Evolutionary conservation across 1,140 invertebrate genomes (phyloP), one percentile per base, ranked within the genome.

Genomic region (Heterodera schachtii): DNA sequence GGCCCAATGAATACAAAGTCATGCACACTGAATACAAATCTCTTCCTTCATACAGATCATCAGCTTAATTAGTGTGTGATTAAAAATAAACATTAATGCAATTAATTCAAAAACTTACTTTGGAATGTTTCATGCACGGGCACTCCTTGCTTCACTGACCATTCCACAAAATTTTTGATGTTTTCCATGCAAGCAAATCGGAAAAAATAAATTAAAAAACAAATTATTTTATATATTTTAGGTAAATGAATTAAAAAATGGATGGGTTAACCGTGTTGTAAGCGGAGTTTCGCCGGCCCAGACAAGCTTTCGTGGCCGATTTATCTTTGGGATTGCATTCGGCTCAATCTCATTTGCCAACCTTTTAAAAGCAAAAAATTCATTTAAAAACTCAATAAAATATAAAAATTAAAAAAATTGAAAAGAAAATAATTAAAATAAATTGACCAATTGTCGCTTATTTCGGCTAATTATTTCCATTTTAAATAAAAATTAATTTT

Each of bases 151-250:
- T 92, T 92, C 94, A 13, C 93, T 57, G 94, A 94, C 11, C 93
- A 93, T 86, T 94, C 94, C 78, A 98, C 91, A 91, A 98, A 98
- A 5, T 93, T 93, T 87, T 97, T 96, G 82, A 98, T 98, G 90
- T 98, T 98, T 91, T 98, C 96, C 96, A 98, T 98, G 90, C 95
- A 96, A 89, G 94, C 94, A 79, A 98, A 91, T 91, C 95, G 95
- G 93, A 96, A 94, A 85, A 84, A 87, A 9, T 92, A 90, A 92
- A 90, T 95, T 21, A n/a, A 19, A 3, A 19, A 60, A 19, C 3
- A n/a, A 60, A 64, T 52, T 52, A 52, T 8, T 49, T 49, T 52
- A 52, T 52, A 95, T 81, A 96, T 93, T 91, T 95, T 95, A 91
- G 95, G 95, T n/a, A n/a, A n/a, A n/a, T n/a, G n/a, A 43, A 96